These are phyloP conservation scores for Poecilobothrus nobilitatus DNA, from an alignment of 2,888 invertebrate species.

Conservation along the genomic window DNA sequence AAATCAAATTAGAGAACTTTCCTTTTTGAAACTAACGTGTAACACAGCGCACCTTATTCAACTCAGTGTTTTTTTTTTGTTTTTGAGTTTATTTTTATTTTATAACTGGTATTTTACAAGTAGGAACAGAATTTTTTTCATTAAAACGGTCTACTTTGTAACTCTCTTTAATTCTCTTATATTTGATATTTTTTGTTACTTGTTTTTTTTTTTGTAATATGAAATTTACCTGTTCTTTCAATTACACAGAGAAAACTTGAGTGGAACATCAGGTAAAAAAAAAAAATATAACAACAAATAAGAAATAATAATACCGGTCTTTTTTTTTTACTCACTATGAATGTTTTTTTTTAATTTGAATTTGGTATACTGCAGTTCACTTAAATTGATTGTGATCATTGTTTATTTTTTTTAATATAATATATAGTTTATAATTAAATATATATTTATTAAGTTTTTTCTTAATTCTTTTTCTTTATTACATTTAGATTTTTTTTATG, in stretches of 20 bases:
- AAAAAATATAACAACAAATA: background rate
- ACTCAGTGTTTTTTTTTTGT: background rate
- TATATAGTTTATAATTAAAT: no score
- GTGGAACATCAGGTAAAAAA: background rate
- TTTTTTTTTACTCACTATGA: background rate
- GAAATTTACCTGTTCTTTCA: constrained; percentile 4
- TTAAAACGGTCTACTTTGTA: background rate
- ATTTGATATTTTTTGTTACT: background rate
- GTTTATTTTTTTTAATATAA: no score
- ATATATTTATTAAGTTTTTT: no score
- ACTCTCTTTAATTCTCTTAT: background rate
- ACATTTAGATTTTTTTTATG: no score
- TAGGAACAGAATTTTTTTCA: background rate
- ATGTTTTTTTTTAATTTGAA: background rate
- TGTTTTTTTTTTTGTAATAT: background rate
- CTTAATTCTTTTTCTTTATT: no score
- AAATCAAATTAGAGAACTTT: background rate
- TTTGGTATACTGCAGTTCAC: background rate
- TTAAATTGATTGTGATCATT: background rate
- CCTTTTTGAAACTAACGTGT: constrained; percentile 1
- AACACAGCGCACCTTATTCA: background rate
- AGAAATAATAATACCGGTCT: background rate
- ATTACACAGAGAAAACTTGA: background rate
- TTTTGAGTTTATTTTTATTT: no score
- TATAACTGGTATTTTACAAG: background rate